Base-by-base conservation (phyloP, 2,888 invertebrate genomes). In the Alsophila aescularia region DNA sequence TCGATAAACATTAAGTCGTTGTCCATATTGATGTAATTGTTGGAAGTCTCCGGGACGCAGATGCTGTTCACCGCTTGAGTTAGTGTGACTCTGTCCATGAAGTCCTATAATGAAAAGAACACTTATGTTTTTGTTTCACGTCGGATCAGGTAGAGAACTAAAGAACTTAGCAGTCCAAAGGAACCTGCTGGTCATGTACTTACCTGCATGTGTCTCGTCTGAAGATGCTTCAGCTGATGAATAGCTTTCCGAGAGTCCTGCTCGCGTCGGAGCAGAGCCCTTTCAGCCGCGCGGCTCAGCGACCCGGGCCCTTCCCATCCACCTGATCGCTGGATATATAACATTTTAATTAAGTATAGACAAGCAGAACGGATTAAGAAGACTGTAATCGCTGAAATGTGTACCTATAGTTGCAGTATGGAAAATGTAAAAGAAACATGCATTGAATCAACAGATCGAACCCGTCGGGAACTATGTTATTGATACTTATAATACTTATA, bases 161-260 rank as follows among this genome's bases (percentile, higher is more conserved):
- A 2, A 24, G 1, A 1, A 7, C 7, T 18, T 13, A 24, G 9
- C 9, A n/a, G 9, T 29, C 3, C 29, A 8, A 29, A n/a, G 9
- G 10, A 4, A 29, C 8, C 2, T 10, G 29, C 3, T 12, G 32
- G 13, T 12, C 13, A 13, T 13, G 12, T 0, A 3, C 44, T 44
- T 18, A 89, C 90, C 86, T 91, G 88, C 84, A 89, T 87, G 48
- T 89, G 87, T 45, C 85, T 76, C 9, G 80, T 82, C 62, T 90
- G 90, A 37, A 90, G 64, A 67, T 87, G 85, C 56, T 90, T 90
- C 1, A 91, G 77, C 45, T 90, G 90, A 58, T 90, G 90, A 57
- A 90, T 89, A 34, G 90, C 90, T 58, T 90, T 90, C 14, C 91
- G 79, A 0, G 91, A 90, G 72, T 91, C 91, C 29, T 90, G 90